Evolutionary conservation across 2,113 vertebrate species (phyloP).

Genomic region (Lethenteron reissneri): DNA sequence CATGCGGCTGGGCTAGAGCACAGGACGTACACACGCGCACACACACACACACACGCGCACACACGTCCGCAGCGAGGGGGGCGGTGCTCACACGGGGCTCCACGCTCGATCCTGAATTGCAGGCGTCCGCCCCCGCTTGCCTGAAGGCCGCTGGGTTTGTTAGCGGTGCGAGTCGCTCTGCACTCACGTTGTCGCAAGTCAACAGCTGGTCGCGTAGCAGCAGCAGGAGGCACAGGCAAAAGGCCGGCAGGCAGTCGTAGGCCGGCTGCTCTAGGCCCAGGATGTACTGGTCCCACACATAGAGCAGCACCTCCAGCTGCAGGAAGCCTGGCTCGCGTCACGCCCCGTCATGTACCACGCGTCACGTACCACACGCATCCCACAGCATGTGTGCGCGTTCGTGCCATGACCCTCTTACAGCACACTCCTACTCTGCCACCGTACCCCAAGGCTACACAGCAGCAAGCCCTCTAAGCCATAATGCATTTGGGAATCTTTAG

Average conservation of each 20-base stretch:
- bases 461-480: too few species aligned
- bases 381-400: too few species aligned
- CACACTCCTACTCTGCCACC: too few species aligned
- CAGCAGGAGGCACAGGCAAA: slow-evolving; percentile 11
- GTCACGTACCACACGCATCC: too few species aligned
- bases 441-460: too few species aligned
- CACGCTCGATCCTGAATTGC: not conserved
- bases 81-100: not conserved
- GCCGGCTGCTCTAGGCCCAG: slow-evolving; percentile 12
- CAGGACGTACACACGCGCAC: not conserved
- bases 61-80: too few species aligned
- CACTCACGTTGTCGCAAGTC: slow-evolving; percentile 12
- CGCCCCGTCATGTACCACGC: too few species aligned
- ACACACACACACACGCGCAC: too few species aligned
- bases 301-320: slow-evolving; percentile 14
- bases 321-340: slow-evolving; percentile 12
- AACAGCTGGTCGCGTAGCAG: slow-evolving; percentile 12
- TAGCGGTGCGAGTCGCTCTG: too few species aligned
- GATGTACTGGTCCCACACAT: slow-evolving; percentile 17
- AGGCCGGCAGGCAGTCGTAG: slow-evolving; percentile 12
- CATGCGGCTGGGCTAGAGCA: not conserved
- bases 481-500: too few species aligned
- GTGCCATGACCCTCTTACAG: too few species aligned
- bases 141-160: not conserved
- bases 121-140: not conserved